These are phyloP conservation scores for Pinctada fucata DNA, from an alignment of 2,888 invertebrate species.

Conservation along the genomic window DNA sequence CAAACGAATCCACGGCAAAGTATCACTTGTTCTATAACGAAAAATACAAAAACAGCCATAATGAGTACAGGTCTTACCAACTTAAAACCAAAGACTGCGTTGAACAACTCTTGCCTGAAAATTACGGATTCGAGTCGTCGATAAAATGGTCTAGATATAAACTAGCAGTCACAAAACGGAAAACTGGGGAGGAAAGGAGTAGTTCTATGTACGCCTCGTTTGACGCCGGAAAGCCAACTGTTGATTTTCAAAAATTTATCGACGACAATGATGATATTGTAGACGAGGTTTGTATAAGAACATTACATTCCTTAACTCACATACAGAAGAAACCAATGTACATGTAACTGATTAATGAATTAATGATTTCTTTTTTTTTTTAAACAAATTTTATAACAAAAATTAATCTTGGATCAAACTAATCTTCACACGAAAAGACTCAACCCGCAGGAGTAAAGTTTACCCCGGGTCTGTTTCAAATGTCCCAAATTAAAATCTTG, in stretches of 20 bases:
- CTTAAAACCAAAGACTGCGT: slow-evolving; percentile 58
- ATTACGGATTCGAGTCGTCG: slow-evolving; percentile 59
- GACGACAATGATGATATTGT: slow-evolving; percentile 67
- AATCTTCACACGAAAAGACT: too few species aligned
- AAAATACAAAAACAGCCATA: slow-evolving; percentile 47
- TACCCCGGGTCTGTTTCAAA: too few species aligned
- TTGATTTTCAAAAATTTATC: slow-evolving; percentile 64
- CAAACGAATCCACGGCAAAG: slow-evolving; percentile 66
- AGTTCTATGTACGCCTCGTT: slow-evolving; percentile 67
- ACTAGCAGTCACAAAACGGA: slow-evolving; percentile 64
- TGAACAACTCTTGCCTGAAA: slow-evolving; percentile 60
- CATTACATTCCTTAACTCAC: neutral
- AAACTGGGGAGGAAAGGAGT: slow-evolving; percentile 64
- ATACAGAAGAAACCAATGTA: too few species aligned
- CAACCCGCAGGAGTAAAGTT: too few species aligned
- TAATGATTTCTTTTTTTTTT: too few species aligned
- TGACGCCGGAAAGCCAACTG: slow-evolving; percentile 66
- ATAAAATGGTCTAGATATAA: slow-evolving; percentile 68
- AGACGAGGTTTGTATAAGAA: slow-evolving; percentile 58
- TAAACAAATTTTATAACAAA: too few species aligned
- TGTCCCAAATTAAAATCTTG: too few species aligned
- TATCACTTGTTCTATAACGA: slow-evolving; percentile 61
- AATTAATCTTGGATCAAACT: too few species aligned
- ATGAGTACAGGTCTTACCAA: slow-evolving; percentile 59
- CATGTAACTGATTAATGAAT: too few species aligned